Evolutionary conservation across 2,113 vertebrate species (phyloP).

Genomic region (Neolamprologus sp.): DNA sequence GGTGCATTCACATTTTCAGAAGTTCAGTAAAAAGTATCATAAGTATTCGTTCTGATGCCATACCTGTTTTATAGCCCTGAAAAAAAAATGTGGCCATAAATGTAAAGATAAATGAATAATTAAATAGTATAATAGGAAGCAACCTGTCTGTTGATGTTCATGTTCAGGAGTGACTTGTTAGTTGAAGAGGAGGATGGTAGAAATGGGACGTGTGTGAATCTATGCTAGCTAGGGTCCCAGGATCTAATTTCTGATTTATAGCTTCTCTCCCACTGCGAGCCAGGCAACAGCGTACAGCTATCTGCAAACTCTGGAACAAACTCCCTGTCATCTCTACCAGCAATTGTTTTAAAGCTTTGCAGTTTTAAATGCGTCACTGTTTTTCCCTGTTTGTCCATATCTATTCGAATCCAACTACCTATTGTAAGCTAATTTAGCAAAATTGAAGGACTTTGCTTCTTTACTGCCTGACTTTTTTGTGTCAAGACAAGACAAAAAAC

Average conservation of each 20-base stretch:
- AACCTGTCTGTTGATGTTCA: neutral
- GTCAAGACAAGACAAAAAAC: slow-evolving; percentile 4
- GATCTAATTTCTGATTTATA: slow-evolving; percentile 32
- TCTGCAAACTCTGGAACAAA: neutral
- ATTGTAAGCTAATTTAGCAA: neutral
- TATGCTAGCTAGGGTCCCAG: neutral
- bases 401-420: neutral
- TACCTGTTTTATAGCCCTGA: neutral
- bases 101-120: neutral
- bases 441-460: neutral
- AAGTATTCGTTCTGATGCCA: neutral
- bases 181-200: neutral
- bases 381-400: neutral
- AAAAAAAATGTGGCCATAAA: neutral
- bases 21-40: neutral
- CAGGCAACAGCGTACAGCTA: neutral
- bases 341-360: neutral
- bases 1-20: neutral
- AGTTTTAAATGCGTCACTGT: neutral
- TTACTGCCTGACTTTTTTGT: neutral
- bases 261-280: neutral
- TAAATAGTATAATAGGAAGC: neutral
- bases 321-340: neutral
- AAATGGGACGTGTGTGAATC: neutral
- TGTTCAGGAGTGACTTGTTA: neutral